These are phyloP conservation scores for Leiothrix lutea DNA, from an alignment of 2,113 vertebrate genomes.

Conservation along the genomic window DNA sequence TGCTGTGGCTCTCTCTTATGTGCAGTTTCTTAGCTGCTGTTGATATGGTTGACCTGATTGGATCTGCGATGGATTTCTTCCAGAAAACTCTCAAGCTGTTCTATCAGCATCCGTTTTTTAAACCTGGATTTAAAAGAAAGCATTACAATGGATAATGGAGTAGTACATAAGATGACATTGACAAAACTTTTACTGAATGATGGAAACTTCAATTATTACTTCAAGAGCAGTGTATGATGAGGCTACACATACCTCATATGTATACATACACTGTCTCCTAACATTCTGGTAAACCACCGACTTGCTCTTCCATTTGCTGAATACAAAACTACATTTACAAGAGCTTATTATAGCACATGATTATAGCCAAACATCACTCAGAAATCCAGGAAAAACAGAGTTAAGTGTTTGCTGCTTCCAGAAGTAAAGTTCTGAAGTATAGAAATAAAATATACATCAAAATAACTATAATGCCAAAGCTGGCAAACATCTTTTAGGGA, in stretches of 20 bases:
- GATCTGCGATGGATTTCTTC: conserved; percentile 92
- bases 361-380: background rate
- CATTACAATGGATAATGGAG: conserved; percentile 1
- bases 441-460: background rate
- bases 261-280: fast-evolving
- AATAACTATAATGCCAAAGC: background rate
- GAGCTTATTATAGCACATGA: background rate
- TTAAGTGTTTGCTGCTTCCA: background rate
- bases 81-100: conserved; percentile 93
- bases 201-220: background rate
- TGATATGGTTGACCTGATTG: conserved; percentile 89
- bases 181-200: background rate
- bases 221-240: background rate
- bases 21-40: conserved; percentile 74
- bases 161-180: background rate
- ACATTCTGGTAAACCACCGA: background rate
- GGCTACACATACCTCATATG: background rate
- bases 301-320: background rate
- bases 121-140: conserved; percentile 79
- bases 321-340: background rate
- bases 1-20: conserved; percentile 59
- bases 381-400: background rate
- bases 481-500: background rate
- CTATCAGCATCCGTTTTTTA: conserved; percentile 96
- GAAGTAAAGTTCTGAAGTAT: background rate